These are phyloP conservation scores for Tupiocoris notatus DNA, from an alignment of 2,888 invertebrate genomes.

Conservation along the genomic window DNA sequence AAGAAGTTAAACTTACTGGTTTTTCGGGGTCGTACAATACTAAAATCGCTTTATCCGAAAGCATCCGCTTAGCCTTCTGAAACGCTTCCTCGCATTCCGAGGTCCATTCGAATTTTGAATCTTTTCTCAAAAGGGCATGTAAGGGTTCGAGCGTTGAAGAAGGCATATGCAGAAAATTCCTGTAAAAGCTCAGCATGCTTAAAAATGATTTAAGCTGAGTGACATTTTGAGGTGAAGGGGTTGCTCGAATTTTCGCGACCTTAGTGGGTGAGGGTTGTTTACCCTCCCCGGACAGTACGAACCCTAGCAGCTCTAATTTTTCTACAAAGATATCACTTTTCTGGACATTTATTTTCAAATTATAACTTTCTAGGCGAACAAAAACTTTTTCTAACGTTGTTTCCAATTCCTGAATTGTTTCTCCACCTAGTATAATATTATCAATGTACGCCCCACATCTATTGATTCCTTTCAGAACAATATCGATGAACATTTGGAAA, in stretches of 20 bases:
- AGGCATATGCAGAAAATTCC: too few species aligned
- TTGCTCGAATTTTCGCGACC: constrained; percentile 38
- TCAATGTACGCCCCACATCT: background rate
- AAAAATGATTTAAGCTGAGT: too few species aligned
- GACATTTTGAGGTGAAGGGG: constrained; percentile 35
- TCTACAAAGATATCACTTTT: background rate
- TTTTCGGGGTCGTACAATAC: constrained; percentile 39
- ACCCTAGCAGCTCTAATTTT: background rate
- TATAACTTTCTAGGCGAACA: background rate
- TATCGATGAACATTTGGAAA: background rate
- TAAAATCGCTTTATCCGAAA: constrained; percentile 21
- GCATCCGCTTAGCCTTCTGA: background rate
- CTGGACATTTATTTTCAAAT: background rate
- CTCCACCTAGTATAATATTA: background rate
- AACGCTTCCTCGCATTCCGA: constrained; percentile 25
- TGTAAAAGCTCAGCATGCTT: too few species aligned
- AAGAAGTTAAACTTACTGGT: too few species aligned
- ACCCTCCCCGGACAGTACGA: background rate
- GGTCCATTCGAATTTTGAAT: constrained; percentile 36
- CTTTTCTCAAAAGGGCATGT: constrained; percentile 38
- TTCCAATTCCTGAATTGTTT: background rate
- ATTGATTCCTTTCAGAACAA: background rate
- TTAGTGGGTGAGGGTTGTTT: background rate
- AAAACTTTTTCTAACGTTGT: background rate
- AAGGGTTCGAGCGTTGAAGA: constrained; percentile 39